Percentiles rank a stretch among this genome's conserved stretches.
Conservation (phyloP, 1,140 invertebrate species). For the Drosophila seguyi region DNA sequence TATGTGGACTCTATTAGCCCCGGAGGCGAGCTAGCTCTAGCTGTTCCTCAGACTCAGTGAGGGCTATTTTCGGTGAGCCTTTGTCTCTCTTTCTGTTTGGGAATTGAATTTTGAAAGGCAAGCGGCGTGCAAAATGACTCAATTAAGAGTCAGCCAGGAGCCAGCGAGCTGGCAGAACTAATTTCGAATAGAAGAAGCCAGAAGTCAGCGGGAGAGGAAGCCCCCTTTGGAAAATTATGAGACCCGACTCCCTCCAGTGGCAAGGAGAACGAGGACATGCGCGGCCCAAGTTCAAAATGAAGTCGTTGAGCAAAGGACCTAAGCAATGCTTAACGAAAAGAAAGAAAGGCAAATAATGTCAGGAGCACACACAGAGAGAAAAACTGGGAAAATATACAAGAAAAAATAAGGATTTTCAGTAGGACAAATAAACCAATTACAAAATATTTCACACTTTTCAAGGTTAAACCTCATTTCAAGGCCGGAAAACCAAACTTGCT, state of each 20-base stretch:
- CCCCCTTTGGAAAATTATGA: constrained; percentile 39
- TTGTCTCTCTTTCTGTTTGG: constrained; percentile 27
- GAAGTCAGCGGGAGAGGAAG: constrained; percentile 56
- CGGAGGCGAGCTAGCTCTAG: background rate
- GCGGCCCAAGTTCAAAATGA: constrained; percentile 62
- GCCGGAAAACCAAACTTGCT: too few relatives aligned
- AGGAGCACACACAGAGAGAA: constrained; percentile 9
- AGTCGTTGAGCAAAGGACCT: constrained; percentile 68
- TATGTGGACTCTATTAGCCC: constrained; percentile 35
- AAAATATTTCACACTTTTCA: background rate
- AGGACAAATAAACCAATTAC: background rate
- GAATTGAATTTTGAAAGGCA: constrained; percentile 66
- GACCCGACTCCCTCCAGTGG: constrained; percentile 8
- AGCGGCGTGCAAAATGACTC: constrained; percentile 75
- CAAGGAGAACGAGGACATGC: constrained; percentile 29
- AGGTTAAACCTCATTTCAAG: too few relatives aligned
- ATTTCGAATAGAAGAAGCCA: constrained; percentile 44
- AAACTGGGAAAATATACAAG: background rate
- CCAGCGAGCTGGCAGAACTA: constrained; percentile 64
- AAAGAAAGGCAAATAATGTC: constrained; percentile 54
- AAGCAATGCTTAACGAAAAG: constrained; percentile 19
- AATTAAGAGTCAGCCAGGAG: constrained; percentile 59
- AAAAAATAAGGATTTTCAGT: background rate
- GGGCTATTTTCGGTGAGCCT: constrained; percentile 35
- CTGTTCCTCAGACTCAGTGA: constrained; percentile 1